Evolutionary conservation across 37 sponge, comb jelly and placozoan genomes (phyloP), one percentile per base, ranked within the genome.

Genomic region (Theonella swinhoei): DNA sequence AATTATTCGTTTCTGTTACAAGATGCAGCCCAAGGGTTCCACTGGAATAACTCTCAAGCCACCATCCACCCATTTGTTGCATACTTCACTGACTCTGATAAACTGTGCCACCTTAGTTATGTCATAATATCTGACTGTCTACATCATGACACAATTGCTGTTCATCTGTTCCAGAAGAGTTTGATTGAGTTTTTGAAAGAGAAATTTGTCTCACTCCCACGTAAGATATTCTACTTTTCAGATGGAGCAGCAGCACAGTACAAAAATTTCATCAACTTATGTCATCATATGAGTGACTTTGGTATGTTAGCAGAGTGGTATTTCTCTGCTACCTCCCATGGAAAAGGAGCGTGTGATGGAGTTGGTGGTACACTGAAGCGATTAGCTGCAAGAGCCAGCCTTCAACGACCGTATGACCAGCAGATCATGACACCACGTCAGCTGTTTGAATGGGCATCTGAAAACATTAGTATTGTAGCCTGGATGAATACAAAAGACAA

Each of bases 281-380:
- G 79, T 60, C 65, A 72, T 30, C 89, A 89, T 70, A 43, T 79
- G 34, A 42, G 29, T 62, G 84, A 89, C 41, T 89, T 89, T 65
- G 89, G 89, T n/a, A 68, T 83, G 26, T 36, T 34, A 47, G 90
- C 75, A 28, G 81, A 74, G 38, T 90, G 90, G 90, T 74, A 90
- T 58, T 90, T 90, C 39, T 75, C 62, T 73, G 89, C 89, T 36
- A 89, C 89, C 36, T 83, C 88, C 30, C 88, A 87, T 75, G 88
- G 88, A 26, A 87, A 87, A 81, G 81, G 82, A 42, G 70, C 88
- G 31, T 77, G 89, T 82, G 89, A 88, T 82, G 89, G 89, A 59
- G 64, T 88, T 3, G 89, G 89, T 41, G 89, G 89, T 23, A 82
- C 89, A 54, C 72, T 88, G 29, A 88, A 88, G 72, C 36, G 83